phyloP scores from a whole-genome alignment of 2,797 vertebrate genomes.

The Malacoctenus gilli region DNA sequence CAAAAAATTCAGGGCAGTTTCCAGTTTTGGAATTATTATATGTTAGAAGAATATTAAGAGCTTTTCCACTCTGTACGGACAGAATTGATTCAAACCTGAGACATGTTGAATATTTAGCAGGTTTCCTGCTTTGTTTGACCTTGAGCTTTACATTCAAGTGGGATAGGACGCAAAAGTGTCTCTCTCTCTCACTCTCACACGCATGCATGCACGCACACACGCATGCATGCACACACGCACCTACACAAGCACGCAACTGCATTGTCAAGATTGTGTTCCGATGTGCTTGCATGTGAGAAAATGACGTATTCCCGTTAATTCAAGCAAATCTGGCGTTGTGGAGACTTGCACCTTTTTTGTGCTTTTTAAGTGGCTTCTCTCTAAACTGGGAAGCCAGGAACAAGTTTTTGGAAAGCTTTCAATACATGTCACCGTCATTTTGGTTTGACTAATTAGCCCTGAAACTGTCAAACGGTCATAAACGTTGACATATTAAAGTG shows the following conservation, averaged over 20 bases:
- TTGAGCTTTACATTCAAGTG: too few relatives aligned
- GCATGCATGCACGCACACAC: too few relatives aligned
- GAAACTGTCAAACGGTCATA: conserved; percentile 5
- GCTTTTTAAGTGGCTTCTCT: background rate
- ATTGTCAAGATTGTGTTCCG: conserved; percentile 14
- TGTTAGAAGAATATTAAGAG: too few relatives aligned
- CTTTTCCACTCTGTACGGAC: too few relatives aligned
- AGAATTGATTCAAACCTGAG: too few relatives aligned
- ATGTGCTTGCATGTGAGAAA: conserved; percentile 10
- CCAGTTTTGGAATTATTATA: too few relatives aligned
- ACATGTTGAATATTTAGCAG: too few relatives aligned
- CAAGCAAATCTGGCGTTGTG: background rate
- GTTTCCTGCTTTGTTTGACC: too few relatives aligned
- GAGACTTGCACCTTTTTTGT: background rate
- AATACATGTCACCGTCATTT: conserved; percentile 1
- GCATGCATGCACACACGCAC: conserved; percentile 62
- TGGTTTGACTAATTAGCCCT: background rate
- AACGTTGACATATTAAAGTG: conserved; percentile 13
- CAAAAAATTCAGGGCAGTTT: too few relatives aligned
- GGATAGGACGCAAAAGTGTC: too few relatives aligned
- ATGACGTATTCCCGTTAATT: background rate
- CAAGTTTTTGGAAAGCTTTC: conserved; percentile 9
- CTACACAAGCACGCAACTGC: conserved; percentile 36
- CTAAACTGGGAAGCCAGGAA: background rate
- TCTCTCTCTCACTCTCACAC: too few relatives aligned